These are phyloP conservation scores for Brachyhypopomus occidentalis DNA, from an alignment of 2,113 vertebrate species.

Conservation along the genomic window DNA sequence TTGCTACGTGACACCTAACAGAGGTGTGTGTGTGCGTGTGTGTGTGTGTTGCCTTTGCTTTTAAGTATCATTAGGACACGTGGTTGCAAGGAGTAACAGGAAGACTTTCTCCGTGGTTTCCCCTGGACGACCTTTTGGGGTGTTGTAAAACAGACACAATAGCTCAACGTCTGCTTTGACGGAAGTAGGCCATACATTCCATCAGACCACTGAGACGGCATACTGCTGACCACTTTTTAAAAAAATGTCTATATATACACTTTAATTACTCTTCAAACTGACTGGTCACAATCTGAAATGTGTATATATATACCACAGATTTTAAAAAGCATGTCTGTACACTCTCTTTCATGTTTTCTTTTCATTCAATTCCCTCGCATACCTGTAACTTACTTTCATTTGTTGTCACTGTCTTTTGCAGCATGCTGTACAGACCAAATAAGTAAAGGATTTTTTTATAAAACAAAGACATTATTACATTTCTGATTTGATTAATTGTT, in stretches of 20 bases:
- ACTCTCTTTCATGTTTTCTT: background rate
- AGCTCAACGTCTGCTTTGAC: background rate
- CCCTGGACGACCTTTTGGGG: slow-evolving; percentile 37
- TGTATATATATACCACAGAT: too few relatives aligned
- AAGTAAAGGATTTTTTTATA: too few relatives aligned
- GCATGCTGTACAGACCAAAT: too few relatives aligned
- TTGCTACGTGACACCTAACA: too few relatives aligned
- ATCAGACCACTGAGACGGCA: background rate
- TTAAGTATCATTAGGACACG: slow-evolving; percentile 21
- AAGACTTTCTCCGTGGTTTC: background rate
- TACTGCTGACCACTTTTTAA: background rate
- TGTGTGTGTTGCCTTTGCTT: background rate
- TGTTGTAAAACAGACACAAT: slow-evolving; percentile 23
- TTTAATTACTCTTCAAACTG: background rate
- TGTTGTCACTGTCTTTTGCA: too few relatives aligned
- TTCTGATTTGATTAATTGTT: too few relatives aligned
- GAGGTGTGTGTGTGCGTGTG: slow-evolving; percentile 14
- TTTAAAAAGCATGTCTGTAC: too few relatives aligned
- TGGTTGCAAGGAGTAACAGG: slow-evolving; percentile 26
- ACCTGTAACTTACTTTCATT: too few relatives aligned
- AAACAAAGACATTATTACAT: too few relatives aligned
- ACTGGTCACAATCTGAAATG: too few relatives aligned
- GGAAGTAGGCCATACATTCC: background rate
- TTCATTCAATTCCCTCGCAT: background rate
- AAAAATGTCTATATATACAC: background rate